Conservation (phyloP, 1,140 invertebrate genomes). For the Sitodiplosis mosellana region DNA sequence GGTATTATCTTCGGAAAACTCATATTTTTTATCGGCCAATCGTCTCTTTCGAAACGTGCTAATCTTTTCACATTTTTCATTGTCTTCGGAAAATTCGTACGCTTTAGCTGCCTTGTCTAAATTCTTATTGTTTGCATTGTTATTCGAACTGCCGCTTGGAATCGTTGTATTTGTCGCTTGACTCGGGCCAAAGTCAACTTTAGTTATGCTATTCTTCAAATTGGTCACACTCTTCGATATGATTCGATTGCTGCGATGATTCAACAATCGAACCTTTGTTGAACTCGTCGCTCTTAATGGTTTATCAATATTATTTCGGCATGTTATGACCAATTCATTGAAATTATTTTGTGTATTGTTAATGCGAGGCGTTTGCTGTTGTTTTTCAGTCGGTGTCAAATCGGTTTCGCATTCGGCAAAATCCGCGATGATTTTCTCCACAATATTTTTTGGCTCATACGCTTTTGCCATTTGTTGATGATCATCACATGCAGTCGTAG, state of each 20-base stretch:
- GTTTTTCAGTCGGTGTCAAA: constrained; percentile 6
- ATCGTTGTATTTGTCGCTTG: constrained; percentile 2
- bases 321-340: constrained; percentile 10
- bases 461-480: constrained; percentile 4
- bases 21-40: constrained; percentile 79
- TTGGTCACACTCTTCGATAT: constrained; percentile 12
- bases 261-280: constrained; percentile 3
- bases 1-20: constrained; percentile 70
- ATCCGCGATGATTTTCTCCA: constrained; percentile 21
- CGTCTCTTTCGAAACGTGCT: constrained; percentile 61
- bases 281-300: not conserved
- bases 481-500: not conserved
- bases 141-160: constrained; percentile 15
- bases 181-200: constrained; percentile 16
- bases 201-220: constrained; percentile 19
- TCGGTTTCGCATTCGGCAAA: constrained; percentile 23
- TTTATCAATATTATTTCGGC: constrained; percentile 3
- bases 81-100: constrained; percentile 69
- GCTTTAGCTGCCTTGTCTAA: constrained; percentile 31
- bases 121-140: constrained; percentile 2
- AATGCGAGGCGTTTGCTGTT: not conserved
- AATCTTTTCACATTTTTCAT: constrained; percentile 63
- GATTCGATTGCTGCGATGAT: constrained; percentile 18
- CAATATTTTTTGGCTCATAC: constrained; percentile 14
- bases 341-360: constrained; percentile 4